These are phyloP conservation scores for Ptyas mucosa DNA, from an alignment of 2,113 vertebrate species.

Conservation along the genomic window DNA sequence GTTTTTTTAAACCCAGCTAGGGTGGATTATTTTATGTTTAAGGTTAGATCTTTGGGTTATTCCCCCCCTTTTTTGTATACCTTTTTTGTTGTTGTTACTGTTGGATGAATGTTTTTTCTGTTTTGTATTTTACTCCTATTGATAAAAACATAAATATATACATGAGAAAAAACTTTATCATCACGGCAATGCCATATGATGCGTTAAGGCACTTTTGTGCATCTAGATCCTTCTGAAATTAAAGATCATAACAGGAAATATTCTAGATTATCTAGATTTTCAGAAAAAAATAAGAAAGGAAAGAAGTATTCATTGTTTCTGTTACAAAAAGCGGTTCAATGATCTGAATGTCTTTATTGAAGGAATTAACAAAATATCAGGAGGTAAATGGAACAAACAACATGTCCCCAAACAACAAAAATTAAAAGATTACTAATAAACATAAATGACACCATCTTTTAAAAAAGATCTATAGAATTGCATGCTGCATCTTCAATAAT, in stretches of 20 bases:
- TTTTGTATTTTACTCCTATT: neutral
- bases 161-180: neutral
- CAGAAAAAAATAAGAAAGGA: neutral
- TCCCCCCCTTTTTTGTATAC: neutral
- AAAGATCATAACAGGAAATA: neutral
- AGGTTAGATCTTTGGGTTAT: neutral
- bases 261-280: neutral
- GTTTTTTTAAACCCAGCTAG: neutral
- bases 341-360: neutral
- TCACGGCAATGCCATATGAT: neutral
- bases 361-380: neutral
- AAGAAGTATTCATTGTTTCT: neutral
- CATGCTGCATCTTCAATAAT: neutral
- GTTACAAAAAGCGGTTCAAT: neutral
- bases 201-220: neutral
- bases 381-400: neutral
- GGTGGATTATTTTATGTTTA: neutral
- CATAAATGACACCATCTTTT: conserved; percentile 10
- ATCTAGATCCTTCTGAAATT: neutral
- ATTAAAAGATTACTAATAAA: neutral
- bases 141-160: neutral
- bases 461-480: neutral
- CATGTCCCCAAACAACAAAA: neutral
- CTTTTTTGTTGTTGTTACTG: neutral
- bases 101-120: neutral